Evolutionary conservation across 2,888 invertebrate species (phyloP).

Genomic region (Spodoptera picta): DNA sequence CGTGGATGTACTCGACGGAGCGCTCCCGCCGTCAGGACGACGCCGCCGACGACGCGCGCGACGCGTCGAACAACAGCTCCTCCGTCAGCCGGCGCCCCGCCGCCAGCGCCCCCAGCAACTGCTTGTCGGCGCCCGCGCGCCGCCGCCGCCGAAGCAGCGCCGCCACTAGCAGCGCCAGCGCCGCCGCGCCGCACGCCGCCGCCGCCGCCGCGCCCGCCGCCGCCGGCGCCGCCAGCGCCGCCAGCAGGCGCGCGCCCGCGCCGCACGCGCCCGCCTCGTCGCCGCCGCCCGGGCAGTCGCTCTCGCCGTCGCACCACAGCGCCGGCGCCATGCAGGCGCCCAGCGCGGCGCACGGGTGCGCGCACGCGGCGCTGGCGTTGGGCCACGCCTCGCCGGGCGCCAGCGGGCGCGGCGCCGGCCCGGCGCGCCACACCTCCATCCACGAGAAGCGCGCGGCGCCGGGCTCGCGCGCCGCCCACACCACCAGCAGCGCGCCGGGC

Average conservation of each 20-base stretch:
- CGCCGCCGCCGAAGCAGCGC: conserved; percentile 88
- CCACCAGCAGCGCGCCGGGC: conserved; percentile 93
- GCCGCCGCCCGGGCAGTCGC: conserved; percentile 74
- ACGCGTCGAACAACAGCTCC: conserved; percentile 91
- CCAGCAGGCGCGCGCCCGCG: conserved; percentile 77
- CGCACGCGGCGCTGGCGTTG: conserved; percentile 73
- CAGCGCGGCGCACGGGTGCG: conserved; percentile 90
- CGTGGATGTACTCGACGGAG: conserved; percentile 97
- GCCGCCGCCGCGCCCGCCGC: conserved; percentile 89
- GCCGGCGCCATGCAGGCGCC: conserved; percentile 93
- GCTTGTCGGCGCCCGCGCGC: conserved; percentile 88
- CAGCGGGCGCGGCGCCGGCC: conserved; percentile 47
- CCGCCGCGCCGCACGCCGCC: conserved; percentile 84
- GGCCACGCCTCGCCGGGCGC: conserved; percentile 82
- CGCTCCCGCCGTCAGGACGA: conserved; percentile 96
- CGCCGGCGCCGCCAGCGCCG: conserved; percentile 90
- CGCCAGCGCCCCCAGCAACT: conserved; percentile 89
- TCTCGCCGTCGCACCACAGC: conserved; percentile 92
- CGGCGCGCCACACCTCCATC: conserved; percentile 85
- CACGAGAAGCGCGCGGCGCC: conserved; percentile 94
- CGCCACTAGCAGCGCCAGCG: conserved; percentile 70
- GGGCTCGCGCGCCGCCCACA: conserved; percentile 95
- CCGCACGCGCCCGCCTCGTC: conserved; percentile 91
- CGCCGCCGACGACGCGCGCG: conserved; percentile 86
- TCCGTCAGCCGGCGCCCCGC: conserved; percentile 91